Base-by-base conservation (phyloP, 2,797 vertebrate genomes). In the Ctenopoma kingsleyae region DNA sequence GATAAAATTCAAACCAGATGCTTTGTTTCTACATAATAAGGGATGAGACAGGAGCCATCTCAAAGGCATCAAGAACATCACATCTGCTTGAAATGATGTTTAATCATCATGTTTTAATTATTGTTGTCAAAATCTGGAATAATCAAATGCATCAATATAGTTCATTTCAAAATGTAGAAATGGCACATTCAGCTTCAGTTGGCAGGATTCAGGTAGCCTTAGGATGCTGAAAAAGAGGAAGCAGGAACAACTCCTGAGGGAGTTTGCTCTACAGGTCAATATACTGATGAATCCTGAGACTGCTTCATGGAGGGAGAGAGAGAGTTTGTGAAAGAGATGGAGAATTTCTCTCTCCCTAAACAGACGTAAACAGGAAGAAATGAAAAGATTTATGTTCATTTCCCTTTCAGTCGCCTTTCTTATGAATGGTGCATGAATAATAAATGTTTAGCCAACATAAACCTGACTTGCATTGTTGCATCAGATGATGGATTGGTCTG, bases 401-500 rank as follows among this genome's bases (percentile, higher is more conserved):
- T 78, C 74, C 66, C 47, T 60, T 78, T 56, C 64, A 23, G 66
- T 64, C 53, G 44, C 67, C 27, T 63, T 78, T 55, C 79, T 71
- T 66, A 76, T 78, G 69, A 83, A 83, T 58, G 60, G 25, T 12
- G 55, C 67, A 85, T 87, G 80, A 88, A 86, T 92, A 87, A 88
- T 88, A 78, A 79, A 89, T 91, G 70, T 76, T 78, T 48, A 27
- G 63, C 50, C 77, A 79, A 64, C 73, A 67, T 79, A 82, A 88
- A 87, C 36, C 78, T 72, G 73, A 74, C 76, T 71, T 48, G 56
- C 79, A 66, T 56, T 78, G 79, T 87, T 86, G 71, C 83, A 44
- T 79, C 76, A 82, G 65, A 69, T 86, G 87, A 87, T 83, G 67
- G 82, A 87, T 78, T 52, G 46, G 74, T 78, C 76, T 70, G 81